These are phyloP conservation scores for Galeruca laticollis DNA, from an alignment of 2,888 invertebrate genomes.

Conservation along the genomic window DNA sequence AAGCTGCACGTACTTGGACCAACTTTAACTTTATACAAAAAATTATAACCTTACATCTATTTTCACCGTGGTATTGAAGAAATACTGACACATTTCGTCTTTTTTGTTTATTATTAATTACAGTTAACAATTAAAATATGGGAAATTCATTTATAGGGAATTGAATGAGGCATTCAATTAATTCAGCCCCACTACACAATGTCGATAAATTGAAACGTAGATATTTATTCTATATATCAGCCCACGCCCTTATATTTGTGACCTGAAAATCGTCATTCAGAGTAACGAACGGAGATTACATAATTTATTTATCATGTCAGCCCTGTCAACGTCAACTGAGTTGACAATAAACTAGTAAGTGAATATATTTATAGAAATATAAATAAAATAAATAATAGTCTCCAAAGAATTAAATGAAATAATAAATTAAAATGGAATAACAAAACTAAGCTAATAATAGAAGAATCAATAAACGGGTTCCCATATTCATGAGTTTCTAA, in stretches of 20 bases:
- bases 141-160: background rate
- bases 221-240: background rate
- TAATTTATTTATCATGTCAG: background rate
- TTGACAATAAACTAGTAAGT: background rate
- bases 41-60: too few species aligned
- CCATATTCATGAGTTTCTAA: too few species aligned
- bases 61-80: too few species aligned
- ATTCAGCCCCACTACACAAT: background rate
- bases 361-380: background rate
- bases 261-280: background rate
- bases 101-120: too few species aligned
- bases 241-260: background rate
- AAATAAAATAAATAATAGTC: too few species aligned
- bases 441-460: too few species aligned
- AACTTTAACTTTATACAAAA: too few species aligned
- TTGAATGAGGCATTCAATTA: background rate
- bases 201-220: background rate
- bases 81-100: too few species aligned
- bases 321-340: background rate
- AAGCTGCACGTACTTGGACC: too few species aligned
- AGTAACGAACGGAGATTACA: background rate
- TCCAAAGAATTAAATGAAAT: too few species aligned
- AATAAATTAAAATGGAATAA: too few species aligned
- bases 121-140: background rate
- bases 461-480: too few species aligned